A percentile compares a stretch with the other conserved stretches of the same genome.
Conservation (phyloP, 2,888 invertebrate species). For the Myopa testacea region DNA sequence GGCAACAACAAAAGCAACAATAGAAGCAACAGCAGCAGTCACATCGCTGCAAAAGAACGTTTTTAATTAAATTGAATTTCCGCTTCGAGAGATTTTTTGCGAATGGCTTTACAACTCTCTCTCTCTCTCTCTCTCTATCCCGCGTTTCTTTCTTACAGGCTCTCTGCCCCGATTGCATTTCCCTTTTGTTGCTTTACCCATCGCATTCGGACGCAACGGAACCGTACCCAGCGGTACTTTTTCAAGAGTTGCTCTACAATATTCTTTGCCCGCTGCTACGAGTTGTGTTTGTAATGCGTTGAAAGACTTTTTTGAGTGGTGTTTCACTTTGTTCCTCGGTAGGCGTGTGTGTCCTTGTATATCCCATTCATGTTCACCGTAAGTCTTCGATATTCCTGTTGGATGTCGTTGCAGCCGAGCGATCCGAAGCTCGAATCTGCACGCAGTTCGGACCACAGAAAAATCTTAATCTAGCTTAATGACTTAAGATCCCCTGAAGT, state of each 20-base stretch:
- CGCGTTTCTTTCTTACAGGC: background rate
- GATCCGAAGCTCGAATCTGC: constrained; percentile 22
- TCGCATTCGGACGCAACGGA: background rate
- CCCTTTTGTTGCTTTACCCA: background rate
- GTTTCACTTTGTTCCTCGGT: background rate
- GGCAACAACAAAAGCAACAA: constrained; percentile 28
- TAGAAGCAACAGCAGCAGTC: constrained; percentile 21
- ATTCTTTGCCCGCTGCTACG: constrained; percentile 2
- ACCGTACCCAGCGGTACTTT: background rate
- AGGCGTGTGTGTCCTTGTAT: constrained; percentile 10
- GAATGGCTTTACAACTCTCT: constrained; percentile 33
- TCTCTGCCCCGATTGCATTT: background rate
- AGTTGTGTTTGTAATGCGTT: constrained; percentile 25
- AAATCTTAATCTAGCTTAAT: constrained; percentile 38
- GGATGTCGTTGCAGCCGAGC: constrained; percentile 33
- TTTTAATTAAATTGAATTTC: constrained; percentile 48
- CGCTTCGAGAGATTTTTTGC: constrained; percentile 42
- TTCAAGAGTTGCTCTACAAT: background rate
- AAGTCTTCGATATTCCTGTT: constrained; percentile 35
- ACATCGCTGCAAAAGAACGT: constrained; percentile 37
- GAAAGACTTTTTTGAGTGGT: constrained; percentile 3
- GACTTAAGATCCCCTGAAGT: constrained; percentile 22
- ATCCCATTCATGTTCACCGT: constrained; percentile 21
- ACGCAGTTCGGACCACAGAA: constrained; percentile 2
- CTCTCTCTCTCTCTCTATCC: background rate